Conservation (phyloP, 1,140 invertebrate species). For the Wiebesia pumilae region DNA sequence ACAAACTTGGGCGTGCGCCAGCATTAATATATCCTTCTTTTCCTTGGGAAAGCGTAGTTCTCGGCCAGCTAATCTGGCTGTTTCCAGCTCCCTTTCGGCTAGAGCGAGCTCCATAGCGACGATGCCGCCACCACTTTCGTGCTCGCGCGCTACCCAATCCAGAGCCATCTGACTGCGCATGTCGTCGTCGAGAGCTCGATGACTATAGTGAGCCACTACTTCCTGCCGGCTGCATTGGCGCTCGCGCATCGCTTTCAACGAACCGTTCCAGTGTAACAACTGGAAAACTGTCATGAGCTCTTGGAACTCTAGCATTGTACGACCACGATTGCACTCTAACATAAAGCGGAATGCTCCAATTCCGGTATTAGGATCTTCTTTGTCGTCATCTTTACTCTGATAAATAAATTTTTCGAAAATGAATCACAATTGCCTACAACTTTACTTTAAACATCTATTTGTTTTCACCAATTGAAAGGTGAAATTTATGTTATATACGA, state of each 20-base stretch:
- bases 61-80: conserved; percentile 90
- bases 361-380: conserved; percentile 87
- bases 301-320: conserved; percentile 97
- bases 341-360: conserved; percentile 96
- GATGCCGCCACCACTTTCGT: conserved; percentile 86
- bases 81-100: conserved; percentile 91
- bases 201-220: conserved; percentile 95
- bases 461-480: too few species aligned
- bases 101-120: conserved; percentile 87
- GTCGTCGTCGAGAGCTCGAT: conserved; percentile 91
- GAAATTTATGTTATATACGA: too few species aligned
- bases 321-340: conserved; percentile 93
- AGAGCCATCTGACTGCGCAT: conserved; percentile 97
- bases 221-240: conserved; percentile 95
- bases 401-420: neutral
- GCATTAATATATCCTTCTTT: conserved; percentile 94
- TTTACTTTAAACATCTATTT: neutral
- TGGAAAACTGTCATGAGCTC: conserved; percentile 98
- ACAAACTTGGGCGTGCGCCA: conserved; percentile 86
- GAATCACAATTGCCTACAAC: neutral
- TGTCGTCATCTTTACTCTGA: conserved; percentile 75
- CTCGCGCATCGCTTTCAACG: conserved; percentile 92
- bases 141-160: conserved; percentile 94
- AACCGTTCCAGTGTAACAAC: conserved; percentile 96
- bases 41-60: conserved; percentile 96